A percentile compares a stretch with the other conserved stretches of the same genome.
Conservation (phyloP, 2,888 invertebrate genomes). For the Epinotia ramella region DNA sequence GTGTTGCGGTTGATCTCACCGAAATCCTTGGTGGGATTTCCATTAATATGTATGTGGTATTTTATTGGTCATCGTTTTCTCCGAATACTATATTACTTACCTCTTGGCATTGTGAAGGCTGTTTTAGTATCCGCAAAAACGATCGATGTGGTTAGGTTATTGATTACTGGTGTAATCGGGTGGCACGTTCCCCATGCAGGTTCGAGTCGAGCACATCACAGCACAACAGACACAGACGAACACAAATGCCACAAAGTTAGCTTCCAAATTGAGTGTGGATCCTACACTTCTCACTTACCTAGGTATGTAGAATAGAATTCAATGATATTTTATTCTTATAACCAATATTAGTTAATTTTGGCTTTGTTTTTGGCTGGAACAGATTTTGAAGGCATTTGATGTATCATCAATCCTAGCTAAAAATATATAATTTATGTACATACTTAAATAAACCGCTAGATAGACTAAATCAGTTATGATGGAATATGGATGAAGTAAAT, state of each 20-base stretch:
- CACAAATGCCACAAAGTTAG: conserved; percentile 54
- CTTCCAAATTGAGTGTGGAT: conserved; percentile 11
- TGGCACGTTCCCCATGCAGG: conserved; percentile 65
- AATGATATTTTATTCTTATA: conserved; percentile 52
- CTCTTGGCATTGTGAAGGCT: conserved; percentile 70
- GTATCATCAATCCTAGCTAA: background rate
- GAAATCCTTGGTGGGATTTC: conserved; percentile 3
- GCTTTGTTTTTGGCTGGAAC: conserved; percentile 67
- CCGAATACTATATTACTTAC: conserved; percentile 59
- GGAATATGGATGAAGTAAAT: background rate
- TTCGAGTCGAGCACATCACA: conserved; percentile 65
- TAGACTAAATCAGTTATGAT: too few species aligned
- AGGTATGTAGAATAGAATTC: conserved; percentile 54
- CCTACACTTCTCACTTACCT: conserved; percentile 16
- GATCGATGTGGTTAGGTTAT: conserved; percentile 65
- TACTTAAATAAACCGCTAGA: too few species aligned
- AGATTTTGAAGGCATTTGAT: background rate
- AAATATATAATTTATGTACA: too few species aligned
- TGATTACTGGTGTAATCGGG: conserved; percentile 61
- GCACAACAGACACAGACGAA: conserved; percentile 50
- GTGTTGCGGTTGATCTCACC: conserved; percentile 10
- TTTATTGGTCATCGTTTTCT: conserved; percentile 1
- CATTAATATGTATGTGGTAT: conserved; percentile 11
- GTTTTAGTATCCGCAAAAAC: conserved; percentile 56
- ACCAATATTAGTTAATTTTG: conserved; percentile 57